Evolutionary conservation across 2,797 vertebrate genomes (phyloP), one percentile per base, ranked within the genome.

Genomic region (Ispidina lecontei): DNA sequence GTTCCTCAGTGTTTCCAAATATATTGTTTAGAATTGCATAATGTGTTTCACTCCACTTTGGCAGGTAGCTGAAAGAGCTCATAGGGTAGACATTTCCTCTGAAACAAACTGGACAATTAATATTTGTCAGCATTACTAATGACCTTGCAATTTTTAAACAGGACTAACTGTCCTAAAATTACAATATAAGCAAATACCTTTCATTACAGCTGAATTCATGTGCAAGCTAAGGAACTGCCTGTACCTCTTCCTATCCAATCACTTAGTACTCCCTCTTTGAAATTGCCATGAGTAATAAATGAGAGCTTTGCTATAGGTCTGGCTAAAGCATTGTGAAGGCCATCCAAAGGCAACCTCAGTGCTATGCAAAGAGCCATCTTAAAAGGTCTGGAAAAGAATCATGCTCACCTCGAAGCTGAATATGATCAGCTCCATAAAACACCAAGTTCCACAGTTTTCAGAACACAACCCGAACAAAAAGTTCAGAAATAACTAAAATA

Each of bases 171-270:
- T 92, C 77, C 86, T 91, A 84, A 90, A 94, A 87, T 33, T 86
- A 94, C 90, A 95, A 75, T 75, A 62, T 72, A 93, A 88, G 83
- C 60, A 94, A 91, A 90, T 90, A 89, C 22, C 37, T 91, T 94
- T 92, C 73, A 86, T 65, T 91, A 44, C 67, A 95, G 37, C 56
- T 91, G 82, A 84, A 93, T 93, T 84, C 91, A 94, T 79, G 84
- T 81, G 77, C 74, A 90, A 87, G 67, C 52, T 87, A 71, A 83
- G 60, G 75, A 93, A 92, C 79, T 89, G 73, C 58, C 65, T 92
- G 77, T 89, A 91, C 74, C 55, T 93, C 44, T 76, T 86, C 60
- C 71, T 92, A 87, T 73, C 56, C 77, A 72, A 56, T 76, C 68
- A 79, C 44, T 93, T 84, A 86, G 39, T 56, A 81, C 71, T 94